Conservation (phyloP, 2,113 vertebrate genomes). For the Grantiella picta region DNA sequence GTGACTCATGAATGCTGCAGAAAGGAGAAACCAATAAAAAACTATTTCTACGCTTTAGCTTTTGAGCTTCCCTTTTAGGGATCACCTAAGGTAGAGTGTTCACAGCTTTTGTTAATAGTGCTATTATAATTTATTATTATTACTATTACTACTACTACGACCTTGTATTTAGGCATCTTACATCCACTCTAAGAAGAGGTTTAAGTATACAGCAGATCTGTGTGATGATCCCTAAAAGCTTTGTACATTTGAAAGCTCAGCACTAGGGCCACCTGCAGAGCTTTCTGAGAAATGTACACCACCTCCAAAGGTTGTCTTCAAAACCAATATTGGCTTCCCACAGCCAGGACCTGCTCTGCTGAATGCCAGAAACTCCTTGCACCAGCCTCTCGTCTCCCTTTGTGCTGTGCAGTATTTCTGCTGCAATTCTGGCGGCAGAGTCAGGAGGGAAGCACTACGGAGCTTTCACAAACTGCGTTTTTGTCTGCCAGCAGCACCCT, state of each 20-base stretch:
- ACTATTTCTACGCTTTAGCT: not conserved
- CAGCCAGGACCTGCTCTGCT: not conserved
- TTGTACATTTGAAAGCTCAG: not conserved
- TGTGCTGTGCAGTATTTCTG: not conserved
- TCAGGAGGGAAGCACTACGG: accelerated
- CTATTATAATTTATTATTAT: not conserved
- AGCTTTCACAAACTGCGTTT: not conserved
- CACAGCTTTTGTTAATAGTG: not conserved
- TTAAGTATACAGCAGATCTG: not conserved
- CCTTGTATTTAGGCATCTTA: not conserved
- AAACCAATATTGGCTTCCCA: not conserved
- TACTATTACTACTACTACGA: not conserved
- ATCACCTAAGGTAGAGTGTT: not conserved
- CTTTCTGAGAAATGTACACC: not conserved
- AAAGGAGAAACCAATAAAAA: constrained; percentile 23
- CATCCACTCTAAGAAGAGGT: not conserved
- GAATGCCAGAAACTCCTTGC: not conserved
- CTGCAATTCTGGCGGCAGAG: not conserved
- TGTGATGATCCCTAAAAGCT: not conserved
- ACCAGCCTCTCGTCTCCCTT: not conserved
- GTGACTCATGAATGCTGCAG: not conserved
- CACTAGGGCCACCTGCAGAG: not conserved
- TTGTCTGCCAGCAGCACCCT: not conserved
- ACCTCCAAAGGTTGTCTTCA: not conserved
- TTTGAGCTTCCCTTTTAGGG: constrained; percentile 13